Base-by-base conservation (phyloP, 2,113 vertebrate species). In the Formicarius rufipectus region DNA sequence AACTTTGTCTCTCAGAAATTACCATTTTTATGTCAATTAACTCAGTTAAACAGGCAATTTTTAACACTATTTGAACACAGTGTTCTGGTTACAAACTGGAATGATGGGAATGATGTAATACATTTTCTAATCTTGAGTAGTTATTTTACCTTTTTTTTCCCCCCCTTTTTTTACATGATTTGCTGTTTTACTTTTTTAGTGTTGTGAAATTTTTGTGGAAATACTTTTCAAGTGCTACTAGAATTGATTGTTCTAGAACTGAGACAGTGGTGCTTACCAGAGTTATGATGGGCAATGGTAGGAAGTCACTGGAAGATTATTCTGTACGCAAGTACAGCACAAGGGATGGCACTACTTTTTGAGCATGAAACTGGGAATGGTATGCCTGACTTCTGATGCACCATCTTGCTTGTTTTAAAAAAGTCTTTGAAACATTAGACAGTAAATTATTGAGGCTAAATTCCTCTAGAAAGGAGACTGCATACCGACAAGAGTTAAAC, bases 81-180 rank as follows among this genome's bases (percentile, higher is more conserved):
- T 45, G 4, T 68, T 91, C 80, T 75, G 12, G 6, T 53, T 78
- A 4, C 40, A 45, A 44, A 27, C 22, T 19, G 27, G 15, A 78
- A 52, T 0, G 7, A 58, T 0, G 4, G 6, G 44, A 39, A 8
- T 1, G 3, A 33, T 17, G 8, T 24, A 39, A 40, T 24, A 3
- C 0, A 1, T 91, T 91, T 83, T 69, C 67, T 83, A 62, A 35
- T 24, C 12, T 13, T 1, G 6, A 82, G 10, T 10, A 73, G 10
- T 17, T 73, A 6, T 33, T 52, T 45, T 45, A n/a, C 2, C 39
- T 33, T 24, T 47, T 31, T 10, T 19, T n/a, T n/a, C n/a, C n/a
- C n/a, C n/a, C n/a, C n/a, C n/a, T n/a, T n/a, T 45, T 45, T 45
- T 45, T 21, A 45, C 45, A 45, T 45, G 20, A 45, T 10, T 17